Evolutionary conservation across 64 coral and sea anemone genomes (phyloP), one percentile per base, ranked within the genome.

Genomic region (Actinia tenebrosa): DNA sequence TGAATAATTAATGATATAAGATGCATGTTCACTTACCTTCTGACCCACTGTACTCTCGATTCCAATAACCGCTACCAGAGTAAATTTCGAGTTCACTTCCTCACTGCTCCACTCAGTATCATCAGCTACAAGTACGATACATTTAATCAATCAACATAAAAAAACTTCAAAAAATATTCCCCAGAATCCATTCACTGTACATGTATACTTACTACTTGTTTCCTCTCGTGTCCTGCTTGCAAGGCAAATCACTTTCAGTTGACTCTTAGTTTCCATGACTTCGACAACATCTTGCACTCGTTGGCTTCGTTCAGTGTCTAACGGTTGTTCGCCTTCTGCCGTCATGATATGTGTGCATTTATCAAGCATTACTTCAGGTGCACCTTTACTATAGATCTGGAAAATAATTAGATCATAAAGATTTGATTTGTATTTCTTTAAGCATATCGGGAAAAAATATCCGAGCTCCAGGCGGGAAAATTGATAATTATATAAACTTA

Each of bases 171-270:
- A 11, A 50, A 16, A 11, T 58, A 11, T 13, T 58, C 13, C 15
- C 56, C 7, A 58, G 13, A 58, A 14, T 16, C 56, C 10, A 58
- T 2, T 10, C 10, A 58, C 56, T 7, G 56, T 55, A 55, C 53
- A 8, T 55, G 11, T 16, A 19, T 23, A 42, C 45, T 79, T 50
- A 81, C 79, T 23, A 4, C 22, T 81, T 22, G 14, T 20, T 52
- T 81, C 79, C 14, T 45, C 50, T 81, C 43, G 53, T 53, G 9
- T 17, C 42, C 86, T 87, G 61, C 66, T 68, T 0, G 90, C 85
- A 25, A 92, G 22, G 61, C 90, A 92, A 77, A 92, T 83, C 43
- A 92, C 90, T 92, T 92, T 92, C 78, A 92, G 80, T 22, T 92
- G 90, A 46, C 19, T 87, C 22, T 71, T 87, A 11, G 80, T 60